phyloP scores from a whole-genome alignment of 2,888 invertebrate genomes.

The Hypolimnas misippus region DNA sequence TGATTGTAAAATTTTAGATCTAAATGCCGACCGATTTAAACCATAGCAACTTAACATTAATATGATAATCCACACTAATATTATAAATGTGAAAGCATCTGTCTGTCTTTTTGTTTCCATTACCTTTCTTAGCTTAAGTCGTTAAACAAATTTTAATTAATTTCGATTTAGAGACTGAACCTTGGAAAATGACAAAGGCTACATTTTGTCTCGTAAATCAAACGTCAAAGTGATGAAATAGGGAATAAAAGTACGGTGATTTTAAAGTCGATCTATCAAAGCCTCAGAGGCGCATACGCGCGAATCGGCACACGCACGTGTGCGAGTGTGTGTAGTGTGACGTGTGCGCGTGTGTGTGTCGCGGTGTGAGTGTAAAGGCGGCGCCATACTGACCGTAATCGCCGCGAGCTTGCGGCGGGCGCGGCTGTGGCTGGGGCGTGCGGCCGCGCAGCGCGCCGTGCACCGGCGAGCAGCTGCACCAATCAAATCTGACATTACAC shows the following conservation, averaged over 20 bases:
- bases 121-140: too few relatives aligned
- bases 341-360: conserved; percentile 32
- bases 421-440: conserved; percentile 79
- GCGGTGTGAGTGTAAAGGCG: conserved; percentile 36
- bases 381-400: conserved; percentile 92
- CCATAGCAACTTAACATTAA: too few relatives aligned
- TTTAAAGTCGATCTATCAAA: conserved; percentile 26
- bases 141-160: too few relatives aligned
- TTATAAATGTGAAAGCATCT: too few relatives aligned
- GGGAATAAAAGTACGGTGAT: background rate
- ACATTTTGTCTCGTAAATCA: too few relatives aligned
- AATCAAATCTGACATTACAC: conserved; percentile 79
- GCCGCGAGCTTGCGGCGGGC: conserved; percentile 88
- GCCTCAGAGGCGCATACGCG: background rate
- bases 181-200: too few relatives aligned
- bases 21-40: too few relatives aligned
- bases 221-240: background rate
- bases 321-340: conserved; percentile 38
- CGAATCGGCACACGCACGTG: conserved; percentile 22
- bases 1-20: background rate
- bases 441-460: conserved; percentile 89
- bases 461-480: conserved; percentile 88
- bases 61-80: too few relatives aligned
- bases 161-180: too few relatives aligned
- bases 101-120: too few relatives aligned